A percentile compares a stretch with the other conserved stretches of the same genome.
phyloP scores from a whole-genome alignment of 2,113 vertebrate genomes.

The Pheucticus melanocephalus region DNA sequence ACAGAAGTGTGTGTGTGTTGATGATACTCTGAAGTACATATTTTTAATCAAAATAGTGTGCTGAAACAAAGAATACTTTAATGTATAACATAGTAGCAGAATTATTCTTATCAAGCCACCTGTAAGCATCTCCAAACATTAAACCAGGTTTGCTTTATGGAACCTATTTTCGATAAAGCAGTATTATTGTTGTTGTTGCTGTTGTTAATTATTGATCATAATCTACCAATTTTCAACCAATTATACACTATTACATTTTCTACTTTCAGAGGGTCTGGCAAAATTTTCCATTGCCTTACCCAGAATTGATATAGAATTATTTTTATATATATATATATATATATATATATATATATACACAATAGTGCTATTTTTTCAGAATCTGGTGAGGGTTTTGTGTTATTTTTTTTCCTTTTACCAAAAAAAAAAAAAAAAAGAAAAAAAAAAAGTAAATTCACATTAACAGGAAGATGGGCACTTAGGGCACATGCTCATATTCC shows the following conservation, averaged over 20 bases:
- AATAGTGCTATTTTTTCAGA: background rate
- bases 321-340: too few species aligned
- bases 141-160: background rate
- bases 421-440: background rate
- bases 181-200: background rate
- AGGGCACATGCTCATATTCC: background rate
- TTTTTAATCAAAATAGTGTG: background rate
- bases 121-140: background rate
- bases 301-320: too few species aligned
- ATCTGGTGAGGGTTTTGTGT: fast-evolving
- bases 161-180: background rate
- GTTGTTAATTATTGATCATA: background rate
- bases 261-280: background rate
- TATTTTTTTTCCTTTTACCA: fast-evolving
- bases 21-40: background rate
- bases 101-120: background rate
- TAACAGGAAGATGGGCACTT: background rate
- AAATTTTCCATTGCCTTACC: background rate
- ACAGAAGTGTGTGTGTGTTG: background rate
- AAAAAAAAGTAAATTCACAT: background rate
- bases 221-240: background rate
- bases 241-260: background rate
- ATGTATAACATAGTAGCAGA: background rate
- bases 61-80: background rate
- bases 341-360: too few species aligned